These are phyloP conservation scores for Notothenia coriiceps DNA, from an alignment of 2,113 vertebrate genomes.

Conservation along the genomic window DNA sequence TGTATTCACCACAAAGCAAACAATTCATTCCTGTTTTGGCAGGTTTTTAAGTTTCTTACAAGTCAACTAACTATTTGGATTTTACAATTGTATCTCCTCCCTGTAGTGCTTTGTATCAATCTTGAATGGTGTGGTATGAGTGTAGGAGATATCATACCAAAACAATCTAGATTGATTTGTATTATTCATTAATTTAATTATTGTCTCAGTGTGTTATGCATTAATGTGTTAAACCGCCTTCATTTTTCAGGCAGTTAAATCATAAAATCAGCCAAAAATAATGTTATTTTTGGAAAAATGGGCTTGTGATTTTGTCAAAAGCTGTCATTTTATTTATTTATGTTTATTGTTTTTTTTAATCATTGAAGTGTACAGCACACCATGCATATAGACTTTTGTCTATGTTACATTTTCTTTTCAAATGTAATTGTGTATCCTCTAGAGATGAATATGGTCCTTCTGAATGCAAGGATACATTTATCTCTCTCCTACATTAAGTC, in stretches of 20 bases:
- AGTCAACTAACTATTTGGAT: neutral
- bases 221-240: neutral
- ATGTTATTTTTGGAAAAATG: neutral
- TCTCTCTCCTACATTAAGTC: conserved; percentile 2
- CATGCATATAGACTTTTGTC: neutral
- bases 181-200: neutral
- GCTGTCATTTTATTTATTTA: no score
- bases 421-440: neutral
- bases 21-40: no score
- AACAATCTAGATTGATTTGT: no score
- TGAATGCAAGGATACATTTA: neutral
- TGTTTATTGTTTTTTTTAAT: no score
- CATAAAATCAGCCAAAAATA: neutral
- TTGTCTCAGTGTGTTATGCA: neutral
- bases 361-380: neutral
- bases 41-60: neutral
- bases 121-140: no score
- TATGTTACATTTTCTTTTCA: neutral
- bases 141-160: no score
- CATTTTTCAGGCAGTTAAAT: neutral
- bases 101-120: no score
- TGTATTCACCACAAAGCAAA: neutral
- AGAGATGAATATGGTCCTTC: conserved; percentile 4
- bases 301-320: neutral
- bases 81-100: neutral